Conservation (phyloP, 2,888 invertebrate genomes). For the Drosophila helvetica region DNA sequence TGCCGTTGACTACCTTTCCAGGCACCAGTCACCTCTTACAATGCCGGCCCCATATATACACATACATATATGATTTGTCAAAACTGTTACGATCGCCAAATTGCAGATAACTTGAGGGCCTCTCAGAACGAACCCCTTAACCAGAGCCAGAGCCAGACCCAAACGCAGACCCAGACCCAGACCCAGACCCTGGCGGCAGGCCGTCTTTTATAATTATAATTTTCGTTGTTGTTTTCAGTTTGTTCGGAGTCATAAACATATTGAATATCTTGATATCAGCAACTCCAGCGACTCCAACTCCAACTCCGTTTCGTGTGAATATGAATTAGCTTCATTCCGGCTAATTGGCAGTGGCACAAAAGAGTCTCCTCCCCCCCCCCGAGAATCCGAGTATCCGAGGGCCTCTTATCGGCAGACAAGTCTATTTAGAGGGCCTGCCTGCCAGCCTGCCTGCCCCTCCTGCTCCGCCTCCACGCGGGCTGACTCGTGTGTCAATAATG, state of each 20-base stretch:
- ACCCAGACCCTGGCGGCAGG: constrained; percentile 22
- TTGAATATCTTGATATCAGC: constrained; percentile 63
- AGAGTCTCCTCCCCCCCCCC: not conserved
- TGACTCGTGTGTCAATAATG: constrained; percentile 78
- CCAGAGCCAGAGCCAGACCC: not conserved
- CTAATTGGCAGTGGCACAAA: constrained; percentile 54
- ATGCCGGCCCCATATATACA: not conserved
- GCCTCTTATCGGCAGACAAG: constrained; percentile 38
- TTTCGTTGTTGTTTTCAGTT: constrained; percentile 12
- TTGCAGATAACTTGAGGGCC: constrained; percentile 64
- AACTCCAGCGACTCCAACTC: not conserved
- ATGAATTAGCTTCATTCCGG: constrained; percentile 34
- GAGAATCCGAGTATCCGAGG: not conserved
- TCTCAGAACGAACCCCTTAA: constrained; percentile 16
- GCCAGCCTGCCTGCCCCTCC: constrained; percentile 20
- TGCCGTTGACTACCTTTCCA: constrained; percentile 17
- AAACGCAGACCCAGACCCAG: constrained; percentile 17
- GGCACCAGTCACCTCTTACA: constrained; percentile 22
- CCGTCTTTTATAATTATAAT: constrained; percentile 38
- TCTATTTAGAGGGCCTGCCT: constrained; percentile 19
- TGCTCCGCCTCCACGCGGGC: constrained; percentile 10
- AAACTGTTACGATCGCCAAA: constrained; percentile 78
- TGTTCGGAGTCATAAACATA: constrained; percentile 55
- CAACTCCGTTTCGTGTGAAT: constrained; percentile 29
- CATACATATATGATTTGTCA: constrained; percentile 71